Evolutionary conservation across 2,888 invertebrate species (phyloP).

Genomic region (Acleris holmiana): DNA sequence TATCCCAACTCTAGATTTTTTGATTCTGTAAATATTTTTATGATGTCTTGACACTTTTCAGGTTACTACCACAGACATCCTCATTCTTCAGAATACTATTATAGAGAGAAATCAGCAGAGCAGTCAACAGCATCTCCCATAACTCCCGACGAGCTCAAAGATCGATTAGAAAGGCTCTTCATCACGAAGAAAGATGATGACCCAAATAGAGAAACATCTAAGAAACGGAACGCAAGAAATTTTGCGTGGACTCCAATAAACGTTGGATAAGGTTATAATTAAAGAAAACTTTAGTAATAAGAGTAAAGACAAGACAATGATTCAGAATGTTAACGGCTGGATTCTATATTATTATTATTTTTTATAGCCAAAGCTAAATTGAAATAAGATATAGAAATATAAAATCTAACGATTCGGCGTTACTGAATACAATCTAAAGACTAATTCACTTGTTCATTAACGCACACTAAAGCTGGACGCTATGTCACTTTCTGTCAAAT

Average conservation of each 20-base stretch:
- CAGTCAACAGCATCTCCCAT: conserved; percentile 70
- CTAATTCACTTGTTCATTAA: too few species aligned
- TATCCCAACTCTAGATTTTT: background rate
- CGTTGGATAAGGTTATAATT: conserved; percentile 45
- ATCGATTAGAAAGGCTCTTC: conserved; percentile 78
- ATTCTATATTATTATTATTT: too few species aligned
- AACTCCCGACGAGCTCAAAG: conserved; percentile 80
- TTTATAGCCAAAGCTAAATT: too few species aligned
- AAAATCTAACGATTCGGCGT: too few species aligned
- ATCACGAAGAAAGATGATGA: conserved; percentile 70
- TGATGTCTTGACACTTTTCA: conserved; percentile 45
- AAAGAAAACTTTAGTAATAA: background rate
- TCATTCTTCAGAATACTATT: conserved; percentile 63
- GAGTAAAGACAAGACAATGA: background rate
- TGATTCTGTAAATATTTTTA: conserved; percentile 29
- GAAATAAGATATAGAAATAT: too few species aligned
- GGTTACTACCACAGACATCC: conserved; percentile 69
- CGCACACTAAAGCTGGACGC: too few species aligned
- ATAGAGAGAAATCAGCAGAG: conserved; percentile 68
- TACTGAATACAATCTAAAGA: too few species aligned
- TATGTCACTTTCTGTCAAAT: too few species aligned
- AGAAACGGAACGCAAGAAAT: conserved; percentile 69
- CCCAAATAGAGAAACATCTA: conserved; percentile 45
- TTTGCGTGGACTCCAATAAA: conserved; percentile 78
- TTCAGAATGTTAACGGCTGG: too few species aligned